These are phyloP conservation scores for Apamea epomidion DNA, from an alignment of 2,888 invertebrate genomes.

Conservation along the genomic window DNA sequence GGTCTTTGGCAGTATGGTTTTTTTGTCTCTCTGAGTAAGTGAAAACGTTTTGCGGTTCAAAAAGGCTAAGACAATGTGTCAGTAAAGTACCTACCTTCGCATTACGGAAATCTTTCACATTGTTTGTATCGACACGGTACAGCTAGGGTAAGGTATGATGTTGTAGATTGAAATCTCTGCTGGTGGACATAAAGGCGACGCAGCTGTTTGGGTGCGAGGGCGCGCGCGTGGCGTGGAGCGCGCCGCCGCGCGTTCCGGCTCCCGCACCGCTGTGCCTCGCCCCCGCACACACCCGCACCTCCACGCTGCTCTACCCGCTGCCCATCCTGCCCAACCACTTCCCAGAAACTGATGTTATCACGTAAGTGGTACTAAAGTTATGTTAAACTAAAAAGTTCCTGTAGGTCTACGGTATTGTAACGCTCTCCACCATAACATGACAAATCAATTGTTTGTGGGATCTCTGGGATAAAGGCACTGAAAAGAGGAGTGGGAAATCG, in stretches of 20 bases:
- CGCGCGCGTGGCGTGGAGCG: conserved; percentile 66
- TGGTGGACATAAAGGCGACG: conserved; percentile 73
- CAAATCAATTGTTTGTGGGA: not conserved
- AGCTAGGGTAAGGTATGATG: not conserved
- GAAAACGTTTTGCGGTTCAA: no score
- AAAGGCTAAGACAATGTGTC: not conserved
- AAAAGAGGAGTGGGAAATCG: no score
- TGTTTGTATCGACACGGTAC: not conserved
- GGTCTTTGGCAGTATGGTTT: not conserved
- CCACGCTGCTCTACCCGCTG: conserved; percentile 67
- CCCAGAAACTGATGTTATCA: conserved; percentile 71
- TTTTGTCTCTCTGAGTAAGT: not conserved
- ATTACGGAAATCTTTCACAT: not conserved
- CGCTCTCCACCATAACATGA: not conserved
- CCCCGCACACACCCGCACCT: conserved; percentile 58
- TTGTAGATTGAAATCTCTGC: conserved; percentile 68
- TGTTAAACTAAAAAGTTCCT: not conserved
- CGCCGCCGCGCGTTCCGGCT: conserved; percentile 42
- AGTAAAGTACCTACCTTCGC: not conserved
- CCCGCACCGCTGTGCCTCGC: conserved; percentile 51
- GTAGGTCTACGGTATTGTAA: not conserved
- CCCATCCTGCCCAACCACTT: conserved; percentile 68
- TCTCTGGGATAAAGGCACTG: not conserved
- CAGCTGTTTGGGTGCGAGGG: conserved; percentile 74
- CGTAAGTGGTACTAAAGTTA: conserved; percentile 66